Conservation (phyloP, 2,113 vertebrate genomes). For the Anguilla japonica region DNA sequence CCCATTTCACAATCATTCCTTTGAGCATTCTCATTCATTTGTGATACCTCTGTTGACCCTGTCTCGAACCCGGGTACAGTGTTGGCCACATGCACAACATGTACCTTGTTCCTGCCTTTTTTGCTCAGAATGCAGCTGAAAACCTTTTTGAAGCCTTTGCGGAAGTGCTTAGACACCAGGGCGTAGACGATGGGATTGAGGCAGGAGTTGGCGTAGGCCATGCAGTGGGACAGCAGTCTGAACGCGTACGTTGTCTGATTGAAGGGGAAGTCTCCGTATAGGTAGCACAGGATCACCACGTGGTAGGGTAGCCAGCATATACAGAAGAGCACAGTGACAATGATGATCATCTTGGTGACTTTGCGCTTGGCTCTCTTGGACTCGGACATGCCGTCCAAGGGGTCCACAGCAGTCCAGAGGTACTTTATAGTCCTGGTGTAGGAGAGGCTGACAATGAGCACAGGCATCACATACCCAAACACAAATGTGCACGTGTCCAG, state of each 20-base stretch:
- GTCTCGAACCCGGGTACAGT: conserved; percentile 73
- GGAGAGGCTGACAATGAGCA: conserved; percentile 81
- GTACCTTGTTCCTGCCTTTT: conserved; percentile 76
- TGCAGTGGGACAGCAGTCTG: conserved; percentile 84
- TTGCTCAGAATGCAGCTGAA: conserved; percentile 83
- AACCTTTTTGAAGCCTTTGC: conserved; percentile 85
- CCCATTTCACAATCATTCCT: conserved; percentile 67
- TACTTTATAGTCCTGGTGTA: conserved; percentile 86
- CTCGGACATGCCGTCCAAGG: conserved; percentile 79
- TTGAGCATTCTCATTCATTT: conserved; percentile 68
- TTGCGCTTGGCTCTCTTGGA: conserved; percentile 83
- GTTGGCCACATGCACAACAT: conserved; percentile 71
- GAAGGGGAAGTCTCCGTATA: conserved; percentile 84
- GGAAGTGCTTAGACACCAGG: conserved; percentile 83
- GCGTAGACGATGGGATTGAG: conserved; percentile 87
- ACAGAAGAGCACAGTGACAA: conserved; percentile 85
- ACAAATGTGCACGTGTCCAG: conserved; percentile 84
- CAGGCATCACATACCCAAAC: conserved; percentile 79
- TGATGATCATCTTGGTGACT: conserved; percentile 88
- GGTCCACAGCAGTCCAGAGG: conserved; percentile 84
- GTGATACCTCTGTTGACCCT: conserved; percentile 75
- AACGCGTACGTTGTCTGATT: conserved; percentile 83
- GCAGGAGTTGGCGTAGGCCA: conserved; percentile 88
- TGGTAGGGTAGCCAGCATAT: conserved; percentile 87
- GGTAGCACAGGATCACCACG: conserved; percentile 79